Evolutionary conservation across 1,140 invertebrate species (phyloP).

Genomic region (Drosophila paulistorum): DNA sequence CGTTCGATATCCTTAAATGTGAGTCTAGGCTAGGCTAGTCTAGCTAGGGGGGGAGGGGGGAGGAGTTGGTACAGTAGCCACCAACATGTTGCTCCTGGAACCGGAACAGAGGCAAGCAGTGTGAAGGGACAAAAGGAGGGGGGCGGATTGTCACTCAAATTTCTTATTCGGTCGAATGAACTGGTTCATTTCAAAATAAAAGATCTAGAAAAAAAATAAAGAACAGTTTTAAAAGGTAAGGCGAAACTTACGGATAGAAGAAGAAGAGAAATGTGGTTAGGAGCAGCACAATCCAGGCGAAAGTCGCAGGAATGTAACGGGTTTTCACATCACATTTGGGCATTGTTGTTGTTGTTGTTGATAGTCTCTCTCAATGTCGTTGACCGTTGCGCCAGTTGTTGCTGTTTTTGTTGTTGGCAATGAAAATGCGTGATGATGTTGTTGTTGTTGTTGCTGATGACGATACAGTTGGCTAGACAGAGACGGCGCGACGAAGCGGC

Average conservation of each 20-base stretch:
- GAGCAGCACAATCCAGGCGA: slow-evolving; percentile 97
- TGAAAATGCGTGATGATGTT: slow-evolving; percentile 51
- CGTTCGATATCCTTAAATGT: too few relatives aligned
- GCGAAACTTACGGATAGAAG: slow-evolving; percentile 95
- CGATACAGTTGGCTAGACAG: slow-evolving; percentile 50
- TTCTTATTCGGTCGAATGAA: too few relatives aligned
- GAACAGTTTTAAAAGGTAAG: too few relatives aligned
- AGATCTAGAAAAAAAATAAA: too few relatives aligned
- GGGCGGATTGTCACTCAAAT: too few relatives aligned
- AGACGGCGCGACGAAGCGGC: slow-evolving; percentile 65
- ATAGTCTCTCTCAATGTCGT: slow-evolving; percentile 18
- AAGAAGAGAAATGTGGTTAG: slow-evolving; percentile 96
- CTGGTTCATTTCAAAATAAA: too few relatives aligned
- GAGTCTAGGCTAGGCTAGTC: too few relatives aligned
- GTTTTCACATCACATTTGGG: slow-evolving; percentile 96
- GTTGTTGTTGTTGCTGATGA: slow-evolving; percentile 55
- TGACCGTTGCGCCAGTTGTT: slow-evolving; percentile 84
- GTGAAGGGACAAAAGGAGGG: too few relatives aligned
- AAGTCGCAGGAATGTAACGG: slow-evolving; percentile 96
- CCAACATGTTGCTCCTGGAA: too few relatives aligned
- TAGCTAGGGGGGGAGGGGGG: too few relatives aligned
- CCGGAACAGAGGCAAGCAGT: too few relatives aligned
- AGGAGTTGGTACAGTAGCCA: too few relatives aligned
- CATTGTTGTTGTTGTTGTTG: slow-evolving; percentile 82
- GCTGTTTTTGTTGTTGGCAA: slow-evolving; percentile 51